Conservation (phyloP, 1,140 invertebrate species). For the Dolichoris vasculosae region DNA sequence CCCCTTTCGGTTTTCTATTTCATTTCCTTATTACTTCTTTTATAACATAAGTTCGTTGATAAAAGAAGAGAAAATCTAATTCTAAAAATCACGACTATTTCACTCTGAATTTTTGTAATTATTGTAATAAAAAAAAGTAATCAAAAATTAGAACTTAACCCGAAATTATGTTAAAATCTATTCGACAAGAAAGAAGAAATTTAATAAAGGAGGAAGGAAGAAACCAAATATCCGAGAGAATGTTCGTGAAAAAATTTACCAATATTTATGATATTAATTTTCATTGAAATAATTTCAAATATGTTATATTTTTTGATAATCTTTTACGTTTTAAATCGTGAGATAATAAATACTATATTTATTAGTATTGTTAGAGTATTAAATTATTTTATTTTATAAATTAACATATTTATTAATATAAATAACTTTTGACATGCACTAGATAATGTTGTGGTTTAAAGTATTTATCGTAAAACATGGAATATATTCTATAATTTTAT, state of each 20-base stretch:
- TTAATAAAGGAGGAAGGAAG: neutral
- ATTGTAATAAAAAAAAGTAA: neutral
- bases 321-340: neutral
- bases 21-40: neutral
- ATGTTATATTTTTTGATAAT: neutral
- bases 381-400: neutral
- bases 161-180: neutral
- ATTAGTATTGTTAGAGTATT: neutral
- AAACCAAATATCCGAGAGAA: neutral
- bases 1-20: conserved; percentile 3
- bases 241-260: neutral
- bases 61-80: neutral
- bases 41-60: neutral
- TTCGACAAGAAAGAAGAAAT: neutral
- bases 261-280: neutral
- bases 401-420: neutral
- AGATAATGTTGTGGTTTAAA: neutral
- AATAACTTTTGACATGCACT: neutral
- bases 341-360: neutral
- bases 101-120: conserved; percentile 14
- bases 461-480: neutral
- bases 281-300: neutral
- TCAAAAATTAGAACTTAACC: conserved; percentile 26
- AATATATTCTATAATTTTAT: neutral
- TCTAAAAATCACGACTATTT: conserved; percentile 27